phyloP scores from a whole-genome alignment of 2,797 vertebrate genomes.

The Apogon talboti region DNA sequence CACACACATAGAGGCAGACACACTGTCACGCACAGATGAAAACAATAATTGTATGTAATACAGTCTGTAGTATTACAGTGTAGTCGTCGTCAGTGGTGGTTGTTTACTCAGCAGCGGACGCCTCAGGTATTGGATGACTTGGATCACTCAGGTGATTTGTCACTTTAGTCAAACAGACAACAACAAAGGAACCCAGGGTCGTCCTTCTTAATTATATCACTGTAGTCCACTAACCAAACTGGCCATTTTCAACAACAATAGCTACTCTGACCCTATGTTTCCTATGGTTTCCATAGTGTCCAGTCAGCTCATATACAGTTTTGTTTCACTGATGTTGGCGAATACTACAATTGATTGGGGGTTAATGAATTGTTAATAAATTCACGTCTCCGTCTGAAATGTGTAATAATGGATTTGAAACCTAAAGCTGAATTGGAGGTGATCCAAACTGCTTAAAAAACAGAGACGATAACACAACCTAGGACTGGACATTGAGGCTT shows the following conservation, averaged over 20 bases:
- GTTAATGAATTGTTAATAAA: too few relatives aligned
- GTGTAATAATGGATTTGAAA: too few relatives aligned
- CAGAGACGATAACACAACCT: too few relatives aligned
- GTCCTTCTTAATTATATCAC: constrained; percentile 81
- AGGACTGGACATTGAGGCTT: too few relatives aligned
- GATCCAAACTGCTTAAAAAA: too few relatives aligned
- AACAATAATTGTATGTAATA: constrained; percentile 75
- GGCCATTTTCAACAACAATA: constrained; percentile 58
- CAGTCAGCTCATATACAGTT: too few relatives aligned
- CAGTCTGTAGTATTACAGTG: constrained; percentile 73
- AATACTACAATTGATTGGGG: too few relatives aligned
- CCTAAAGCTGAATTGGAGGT: too few relatives aligned
- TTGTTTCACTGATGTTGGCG: too few relatives aligned
- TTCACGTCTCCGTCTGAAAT: too few relatives aligned
- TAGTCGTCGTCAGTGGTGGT: constrained; percentile 66
- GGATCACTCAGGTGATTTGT: constrained; percentile 80
- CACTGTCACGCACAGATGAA: constrained; percentile 69
- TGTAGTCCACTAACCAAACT: constrained; percentile 59
- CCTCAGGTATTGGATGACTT: constrained; percentile 78
- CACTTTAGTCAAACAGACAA: constrained; percentile 82
- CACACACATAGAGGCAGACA: constrained; percentile 53
- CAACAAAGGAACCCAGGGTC: constrained; percentile 71
- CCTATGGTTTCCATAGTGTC: constrained; percentile 53
- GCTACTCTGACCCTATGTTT: constrained; percentile 23
- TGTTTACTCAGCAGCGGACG: constrained; percentile 79